Evolutionary conservation across 1,140 invertebrate genomes (phyloP), one percentile per base, ranked within the genome.

Genomic region (Hypsibius dujardini): DNA sequence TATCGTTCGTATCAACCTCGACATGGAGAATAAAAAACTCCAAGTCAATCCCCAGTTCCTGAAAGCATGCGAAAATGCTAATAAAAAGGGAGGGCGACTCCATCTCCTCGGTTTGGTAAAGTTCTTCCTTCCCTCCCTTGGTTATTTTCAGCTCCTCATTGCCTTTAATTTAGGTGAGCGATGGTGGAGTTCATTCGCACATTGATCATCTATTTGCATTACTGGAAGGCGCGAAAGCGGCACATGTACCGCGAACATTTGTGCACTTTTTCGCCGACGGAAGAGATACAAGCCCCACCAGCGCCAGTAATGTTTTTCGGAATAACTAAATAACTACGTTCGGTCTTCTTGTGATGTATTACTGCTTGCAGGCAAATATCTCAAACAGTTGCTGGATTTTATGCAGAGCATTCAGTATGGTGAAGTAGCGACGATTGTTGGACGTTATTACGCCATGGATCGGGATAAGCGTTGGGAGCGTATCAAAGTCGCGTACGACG

Each of bases 361-460:
- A 28, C 28, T 56, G n/a, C 7, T 56, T 56, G 46, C 47, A 74
- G 73, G 50, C 2, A 62, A 46, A 12, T 74, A 74, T 69, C 40
- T 75, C 2, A 28, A 74, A 42, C 73, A 76, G 70, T 47, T 75
- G 3, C 46, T 72, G 40, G 70, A 73, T 46, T 70, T 70, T 59
- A 73, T 73, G 70, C 72, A 72, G 3, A 71, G 72, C 46, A 62
- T 73, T 14, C 60, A 72, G n/a, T 82, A 81, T 72, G 82, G 82
- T n/a, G 75, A 77, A 70, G 71, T 84, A 46, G 75, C 78, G 7
- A 80, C 78, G n/a, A 76, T 84, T 73, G 77, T 76, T 70, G 82
- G 82, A 1, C 76, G 83, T 45, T 83, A 83, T 74, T 83, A 83
- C 75, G 82, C 82, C 12, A 83, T 83, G 82, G 82, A 83, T 75